A percentile compares a stretch with the other conserved stretches of the same genome.
Conservation (phyloP, 2,113 vertebrate genomes). For the Ariopsis seemanni region DNA sequence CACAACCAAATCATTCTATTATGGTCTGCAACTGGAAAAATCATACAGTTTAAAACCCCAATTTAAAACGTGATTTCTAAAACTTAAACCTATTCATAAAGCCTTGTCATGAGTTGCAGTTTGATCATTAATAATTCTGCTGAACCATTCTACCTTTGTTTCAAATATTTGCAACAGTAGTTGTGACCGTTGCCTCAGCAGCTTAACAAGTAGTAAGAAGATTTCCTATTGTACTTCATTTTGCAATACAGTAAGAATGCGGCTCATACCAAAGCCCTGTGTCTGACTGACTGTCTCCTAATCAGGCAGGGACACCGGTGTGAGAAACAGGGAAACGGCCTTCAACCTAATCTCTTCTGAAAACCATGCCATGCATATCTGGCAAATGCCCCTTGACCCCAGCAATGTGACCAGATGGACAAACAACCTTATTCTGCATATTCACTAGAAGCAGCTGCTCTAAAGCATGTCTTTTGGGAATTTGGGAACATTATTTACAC, state of each 20-base stretch:
- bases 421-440: not conserved
- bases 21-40: not conserved
- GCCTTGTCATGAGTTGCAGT: not conserved
- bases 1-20: not conserved
- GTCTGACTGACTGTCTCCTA: not conserved
- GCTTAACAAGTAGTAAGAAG: slow-evolving; percentile 6
- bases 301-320: not conserved
- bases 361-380: not conserved
- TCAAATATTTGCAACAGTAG: not conserved
- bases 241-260: not conserved
- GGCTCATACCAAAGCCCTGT: not conserved
- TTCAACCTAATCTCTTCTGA: not conserved
- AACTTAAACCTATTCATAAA: not conserved
- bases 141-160: not conserved
- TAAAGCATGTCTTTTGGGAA: not conserved
- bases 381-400: not conserved
- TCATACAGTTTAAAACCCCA: not conserved
- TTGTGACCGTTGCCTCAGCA: not conserved
- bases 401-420: not conserved
- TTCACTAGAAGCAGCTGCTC: not conserved
- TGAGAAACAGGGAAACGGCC: slow-evolving; percentile 1
- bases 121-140: not conserved
- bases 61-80: not conserved
- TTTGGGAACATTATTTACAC: not conserved
- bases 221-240: not conserved